Conservation (phyloP, 2,113 vertebrate genomes). For the Ursus arctos region DNA sequence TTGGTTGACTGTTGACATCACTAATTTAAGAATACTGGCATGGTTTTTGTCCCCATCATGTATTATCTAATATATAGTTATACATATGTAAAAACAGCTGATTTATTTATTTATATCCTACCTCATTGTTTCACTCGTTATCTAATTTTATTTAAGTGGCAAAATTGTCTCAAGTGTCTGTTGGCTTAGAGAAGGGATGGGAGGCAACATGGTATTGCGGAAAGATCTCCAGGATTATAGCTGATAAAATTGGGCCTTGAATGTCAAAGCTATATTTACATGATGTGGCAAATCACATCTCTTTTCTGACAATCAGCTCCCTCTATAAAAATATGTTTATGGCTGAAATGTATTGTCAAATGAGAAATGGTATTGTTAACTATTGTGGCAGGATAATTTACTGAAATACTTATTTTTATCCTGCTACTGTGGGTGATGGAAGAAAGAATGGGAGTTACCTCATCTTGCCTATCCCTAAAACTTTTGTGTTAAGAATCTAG, state of each 20-base stretch:
- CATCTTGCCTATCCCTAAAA: neutral
- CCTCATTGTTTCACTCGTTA: neutral
- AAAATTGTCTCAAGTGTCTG: neutral
- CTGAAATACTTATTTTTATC: constrained; percentile 1
- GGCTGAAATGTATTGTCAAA: neutral
- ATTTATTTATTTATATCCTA: neutral
- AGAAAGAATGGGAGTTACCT: neutral
- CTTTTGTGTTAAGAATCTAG: neutral
- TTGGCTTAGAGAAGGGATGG: neutral
- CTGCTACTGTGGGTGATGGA: neutral
- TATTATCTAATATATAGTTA: neutral
- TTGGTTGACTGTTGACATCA: neutral
- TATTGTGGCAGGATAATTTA: neutral
- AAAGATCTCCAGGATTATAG: neutral
- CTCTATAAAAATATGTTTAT: neutral
- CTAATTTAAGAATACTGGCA: neutral
- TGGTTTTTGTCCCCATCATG: neutral
- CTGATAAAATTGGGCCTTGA: neutral
- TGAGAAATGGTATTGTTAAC: neutral
- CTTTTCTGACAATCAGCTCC: neutral
- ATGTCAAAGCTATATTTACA: neutral
- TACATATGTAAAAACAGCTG: neutral
- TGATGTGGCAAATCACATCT: neutral
- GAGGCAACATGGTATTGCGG: neutral
- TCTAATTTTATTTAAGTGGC: neutral